Conservation (phyloP, 2,113 vertebrate genomes). For the Cephalopholis sonnerati region DNA sequence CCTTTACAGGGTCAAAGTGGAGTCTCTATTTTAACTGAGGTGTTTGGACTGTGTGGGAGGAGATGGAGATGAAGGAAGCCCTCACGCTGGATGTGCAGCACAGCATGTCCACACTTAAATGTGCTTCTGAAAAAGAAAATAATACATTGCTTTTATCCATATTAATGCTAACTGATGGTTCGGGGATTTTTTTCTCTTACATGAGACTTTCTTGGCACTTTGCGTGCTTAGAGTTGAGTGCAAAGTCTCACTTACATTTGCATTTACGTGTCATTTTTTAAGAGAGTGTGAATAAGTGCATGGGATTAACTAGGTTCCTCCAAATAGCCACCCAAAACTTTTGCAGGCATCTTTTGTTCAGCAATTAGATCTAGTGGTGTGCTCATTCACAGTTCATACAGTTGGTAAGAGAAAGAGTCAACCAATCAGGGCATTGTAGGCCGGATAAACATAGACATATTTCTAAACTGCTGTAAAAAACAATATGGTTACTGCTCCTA, state of each 20-base stretch:
- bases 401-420: background rate
- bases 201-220: background rate
- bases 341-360: background rate
- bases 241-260: background rate
- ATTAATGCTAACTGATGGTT: background rate
- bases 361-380: background rate
- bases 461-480: too few species aligned
- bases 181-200: background rate
- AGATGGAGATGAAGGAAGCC: background rate
- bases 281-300: background rate
- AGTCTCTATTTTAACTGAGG: background rate
- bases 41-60: constrained; percentile 19
- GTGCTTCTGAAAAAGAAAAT: background rate
- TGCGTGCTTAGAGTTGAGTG: background rate
- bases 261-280: background rate
- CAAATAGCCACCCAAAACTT: too few species aligned
- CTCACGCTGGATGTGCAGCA: background rate
- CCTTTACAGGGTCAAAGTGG: constrained; percentile 14
- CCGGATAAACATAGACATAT: too few species aligned
- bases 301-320: background rate
- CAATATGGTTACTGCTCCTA: too few species aligned
- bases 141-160: background rate
- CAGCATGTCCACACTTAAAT: background rate
- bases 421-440: background rate
- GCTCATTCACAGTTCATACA: background rate